Conservation (phyloP, 2,797 vertebrate genomes). For the Scolopax rusticola region DNA sequence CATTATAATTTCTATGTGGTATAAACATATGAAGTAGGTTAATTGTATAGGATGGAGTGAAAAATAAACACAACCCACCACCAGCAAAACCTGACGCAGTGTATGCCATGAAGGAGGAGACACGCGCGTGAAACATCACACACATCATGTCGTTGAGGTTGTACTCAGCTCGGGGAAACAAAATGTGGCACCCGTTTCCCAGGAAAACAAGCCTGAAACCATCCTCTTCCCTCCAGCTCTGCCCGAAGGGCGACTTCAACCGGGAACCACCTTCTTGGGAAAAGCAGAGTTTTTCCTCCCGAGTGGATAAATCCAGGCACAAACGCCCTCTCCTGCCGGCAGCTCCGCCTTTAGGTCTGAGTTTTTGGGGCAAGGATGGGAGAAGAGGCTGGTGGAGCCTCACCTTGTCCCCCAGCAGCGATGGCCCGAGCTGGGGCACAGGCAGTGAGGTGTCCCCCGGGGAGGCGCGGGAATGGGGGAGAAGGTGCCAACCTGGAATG, state of each 20-base stretch:
- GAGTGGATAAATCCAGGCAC: neutral
- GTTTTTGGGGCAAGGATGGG: neutral
- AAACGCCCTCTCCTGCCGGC: neutral
- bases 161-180: neutral
- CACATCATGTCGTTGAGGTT: accelerated
- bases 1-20: neutral
- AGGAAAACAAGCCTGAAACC: neutral
- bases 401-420: accelerated
- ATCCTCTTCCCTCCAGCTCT: neutral
- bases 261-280: neutral
- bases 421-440: accelerated
- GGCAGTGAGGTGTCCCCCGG: accelerated
- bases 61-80: neutral
- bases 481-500: conserved; percentile 61
- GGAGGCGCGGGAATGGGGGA: neutral
- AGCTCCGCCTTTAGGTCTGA: accelerated
- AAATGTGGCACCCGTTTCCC: neutral
- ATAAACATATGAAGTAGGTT: neutral
- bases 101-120: accelerated
- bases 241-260: neutral
- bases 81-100: neutral
- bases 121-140: accelerated
- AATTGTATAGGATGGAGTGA: accelerated
- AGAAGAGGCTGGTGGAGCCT: neutral
- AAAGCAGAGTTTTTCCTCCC: neutral